These are phyloP conservation scores for Priocnemis perturbator DNA, from an alignment of 2,888 invertebrate genomes.

Conservation along the genomic window DNA sequence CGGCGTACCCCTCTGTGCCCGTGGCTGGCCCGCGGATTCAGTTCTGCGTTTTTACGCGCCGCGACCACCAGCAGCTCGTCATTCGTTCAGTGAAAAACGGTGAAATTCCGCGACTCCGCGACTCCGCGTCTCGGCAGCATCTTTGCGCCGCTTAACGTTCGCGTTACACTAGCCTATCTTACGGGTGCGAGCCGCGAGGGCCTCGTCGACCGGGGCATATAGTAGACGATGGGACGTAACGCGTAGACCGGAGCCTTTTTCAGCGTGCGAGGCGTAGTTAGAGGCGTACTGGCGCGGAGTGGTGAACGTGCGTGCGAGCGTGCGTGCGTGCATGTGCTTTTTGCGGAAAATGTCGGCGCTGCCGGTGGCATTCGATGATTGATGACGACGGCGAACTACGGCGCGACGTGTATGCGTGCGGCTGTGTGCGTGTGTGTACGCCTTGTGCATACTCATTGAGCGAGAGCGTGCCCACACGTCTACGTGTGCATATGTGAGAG, in stretches of 20 bases:
- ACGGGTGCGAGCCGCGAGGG: too few relatives aligned
- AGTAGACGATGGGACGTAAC: neutral
- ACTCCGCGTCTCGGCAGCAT: neutral
- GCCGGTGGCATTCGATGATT: slow-evolving; percentile 73
- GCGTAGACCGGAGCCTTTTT: neutral
- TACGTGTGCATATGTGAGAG: slow-evolving; percentile 29
- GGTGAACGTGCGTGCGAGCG: slow-evolving; percentile 44
- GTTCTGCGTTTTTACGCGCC: slow-evolving; percentile 73
- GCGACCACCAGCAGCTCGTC: slow-evolving; percentile 58
- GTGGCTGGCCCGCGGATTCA: slow-evolving; percentile 68
- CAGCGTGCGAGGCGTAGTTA: neutral
- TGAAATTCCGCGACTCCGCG: neutral
- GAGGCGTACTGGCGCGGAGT: too few relatives aligned
- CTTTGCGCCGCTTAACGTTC: neutral
- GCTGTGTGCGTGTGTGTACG: slow-evolving; percentile 33
- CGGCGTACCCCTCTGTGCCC: slow-evolving; percentile 65
- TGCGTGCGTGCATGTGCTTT: slow-evolving; percentile 65
- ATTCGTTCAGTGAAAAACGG: too few relatives aligned
- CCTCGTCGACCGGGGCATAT: neutral
- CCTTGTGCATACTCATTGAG: slow-evolving; percentile 49
- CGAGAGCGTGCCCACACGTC: slow-evolving; percentile 12
- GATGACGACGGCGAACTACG: slow-evolving; percentile 68
- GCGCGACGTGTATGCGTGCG: slow-evolving; percentile 33
- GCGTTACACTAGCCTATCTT: too few relatives aligned
- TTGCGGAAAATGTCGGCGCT: slow-evolving; percentile 70